phyloP scores from a whole-genome alignment of 2,113 vertebrate genomes.

The Mastomys natalensis region DNA sequence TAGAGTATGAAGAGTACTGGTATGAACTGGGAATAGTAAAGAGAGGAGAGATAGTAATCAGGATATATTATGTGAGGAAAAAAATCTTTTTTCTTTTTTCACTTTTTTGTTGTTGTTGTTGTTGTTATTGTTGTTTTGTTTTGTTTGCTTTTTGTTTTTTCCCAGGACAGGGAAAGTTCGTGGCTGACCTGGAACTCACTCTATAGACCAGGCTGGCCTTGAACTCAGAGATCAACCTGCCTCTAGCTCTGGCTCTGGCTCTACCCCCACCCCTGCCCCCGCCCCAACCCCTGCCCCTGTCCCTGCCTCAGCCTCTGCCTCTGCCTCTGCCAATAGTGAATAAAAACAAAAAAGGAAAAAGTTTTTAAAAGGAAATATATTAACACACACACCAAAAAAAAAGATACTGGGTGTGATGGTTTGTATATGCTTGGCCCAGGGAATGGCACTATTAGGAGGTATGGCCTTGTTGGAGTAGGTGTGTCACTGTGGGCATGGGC shows the following conservation, averaged over 20 bases:
- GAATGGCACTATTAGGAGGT: too few relatives aligned
- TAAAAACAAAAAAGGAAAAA: not conserved
- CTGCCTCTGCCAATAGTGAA: too few relatives aligned
- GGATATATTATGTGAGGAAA: not conserved
- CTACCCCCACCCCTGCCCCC: too few relatives aligned
- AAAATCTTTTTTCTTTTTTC: not conserved
- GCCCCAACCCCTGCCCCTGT: too few relatives aligned
- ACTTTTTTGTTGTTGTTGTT: not conserved
- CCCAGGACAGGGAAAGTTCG: not conserved
- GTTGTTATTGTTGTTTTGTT: not conserved
- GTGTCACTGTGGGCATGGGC: too few relatives aligned
- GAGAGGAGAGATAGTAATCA: not conserved
- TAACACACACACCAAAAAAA: not conserved
- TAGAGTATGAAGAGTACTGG: too few relatives aligned
- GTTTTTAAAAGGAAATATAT: not conserved
- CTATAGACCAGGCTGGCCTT: not conserved
- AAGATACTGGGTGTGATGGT: not conserved
- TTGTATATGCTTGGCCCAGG: too few relatives aligned
- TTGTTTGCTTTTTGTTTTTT: not conserved
- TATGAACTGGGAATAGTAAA: not conserved
- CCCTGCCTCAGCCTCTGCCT: too few relatives aligned
- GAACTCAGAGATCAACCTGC: not conserved
- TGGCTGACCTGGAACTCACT: not conserved
- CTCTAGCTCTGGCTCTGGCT: too few relatives aligned
- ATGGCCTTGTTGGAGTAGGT: too few relatives aligned